A percentile compares a stretch with the other conserved stretches of the same genome.
phyloP scores from a whole-genome alignment of 2,888 invertebrate genomes.

The Drosophila incognita region DNA sequence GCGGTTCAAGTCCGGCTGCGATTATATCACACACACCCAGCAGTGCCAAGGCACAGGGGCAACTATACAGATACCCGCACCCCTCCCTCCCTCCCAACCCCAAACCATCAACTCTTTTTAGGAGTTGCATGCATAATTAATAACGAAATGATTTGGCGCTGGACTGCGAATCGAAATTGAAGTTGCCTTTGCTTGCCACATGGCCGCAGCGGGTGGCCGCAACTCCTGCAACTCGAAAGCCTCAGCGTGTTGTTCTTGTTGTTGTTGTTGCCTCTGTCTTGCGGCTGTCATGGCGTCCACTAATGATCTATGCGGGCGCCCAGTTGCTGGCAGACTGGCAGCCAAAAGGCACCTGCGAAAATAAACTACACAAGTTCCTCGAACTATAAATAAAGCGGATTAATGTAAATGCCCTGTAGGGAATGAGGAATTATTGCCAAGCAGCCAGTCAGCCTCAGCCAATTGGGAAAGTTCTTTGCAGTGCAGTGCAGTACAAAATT shows the following conservation, averaged over 20 bases:
- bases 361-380: constrained; percentile 56
- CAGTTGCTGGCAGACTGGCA: constrained; percentile 43
- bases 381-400: constrained; percentile 64
- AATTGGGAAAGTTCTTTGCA: constrained; percentile 61
- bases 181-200: constrained; percentile 27
- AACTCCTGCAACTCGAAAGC: constrained; percentile 27
- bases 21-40: constrained; percentile 53
- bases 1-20: constrained; percentile 63
- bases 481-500: constrained; percentile 46
- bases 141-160: constrained; percentile 56
- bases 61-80: constrained; percentile 21
- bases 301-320: constrained; percentile 72
- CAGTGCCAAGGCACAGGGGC: constrained; percentile 29
- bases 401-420: constrained; percentile 73
- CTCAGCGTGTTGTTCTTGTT: constrained; percentile 34
- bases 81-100: not conserved
- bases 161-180: constrained; percentile 30
- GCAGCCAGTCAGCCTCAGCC: constrained; percentile 24
- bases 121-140: constrained; percentile 64
- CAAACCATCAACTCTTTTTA: constrained; percentile 1
- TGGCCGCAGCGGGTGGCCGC: constrained; percentile 43
- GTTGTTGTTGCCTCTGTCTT: constrained; percentile 27
- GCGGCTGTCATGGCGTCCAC: constrained; percentile 60
- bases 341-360: constrained; percentile 62
- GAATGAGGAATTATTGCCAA: constrained; percentile 68